Percentiles rank a stretch among this genome's conserved stretches.
Conservation (phyloP, 2,888 invertebrate species). For the Tillus elongatus region DNA sequence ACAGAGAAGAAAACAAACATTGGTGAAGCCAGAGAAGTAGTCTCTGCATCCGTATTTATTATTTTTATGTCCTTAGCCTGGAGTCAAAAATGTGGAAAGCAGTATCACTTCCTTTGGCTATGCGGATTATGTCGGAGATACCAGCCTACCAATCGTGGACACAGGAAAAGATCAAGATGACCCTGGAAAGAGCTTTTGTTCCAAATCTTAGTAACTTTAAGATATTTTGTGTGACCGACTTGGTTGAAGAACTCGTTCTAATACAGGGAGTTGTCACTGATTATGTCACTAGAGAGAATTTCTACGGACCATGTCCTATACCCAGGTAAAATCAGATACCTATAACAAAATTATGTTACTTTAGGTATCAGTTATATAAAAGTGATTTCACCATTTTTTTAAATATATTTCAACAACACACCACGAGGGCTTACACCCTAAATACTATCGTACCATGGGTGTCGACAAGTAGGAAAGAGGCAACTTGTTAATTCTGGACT, state of each 20-base stretch:
- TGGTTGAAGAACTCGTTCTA: slow-evolving; percentile 50
- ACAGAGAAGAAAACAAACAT: too few species aligned
- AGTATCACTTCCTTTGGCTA: slow-evolving; percentile 49
- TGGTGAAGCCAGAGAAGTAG: too few species aligned
- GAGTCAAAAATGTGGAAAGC: slow-evolving; percentile 54
- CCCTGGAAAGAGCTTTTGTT: slow-evolving; percentile 49
- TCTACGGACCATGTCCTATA: slow-evolving; percentile 49
- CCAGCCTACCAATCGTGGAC: slow-evolving; percentile 49
- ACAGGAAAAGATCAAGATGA: slow-evolving; percentile 46
- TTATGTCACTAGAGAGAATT: slow-evolving; percentile 45
- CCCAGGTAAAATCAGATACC: slow-evolving; percentile 47
- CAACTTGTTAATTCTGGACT: too few species aligned
- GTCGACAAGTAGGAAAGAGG: too few species aligned
- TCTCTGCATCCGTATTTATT: too few species aligned
- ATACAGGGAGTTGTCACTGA: slow-evolving; percentile 50
- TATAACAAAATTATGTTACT: too few species aligned
- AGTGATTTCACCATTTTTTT: too few species aligned
- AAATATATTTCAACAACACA: too few species aligned
- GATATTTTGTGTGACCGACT: slow-evolving; percentile 46
- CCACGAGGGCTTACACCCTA: too few species aligned
- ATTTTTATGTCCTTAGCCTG: too few species aligned
- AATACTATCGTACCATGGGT: too few species aligned
- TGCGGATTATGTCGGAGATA: slow-evolving; percentile 47
- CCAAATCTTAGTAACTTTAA: slow-evolving; percentile 46
- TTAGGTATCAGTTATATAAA: too few species aligned